Evolutionary conservation across 2,888 invertebrate genomes (phyloP).

Genomic region (Andrena praecox): DNA sequence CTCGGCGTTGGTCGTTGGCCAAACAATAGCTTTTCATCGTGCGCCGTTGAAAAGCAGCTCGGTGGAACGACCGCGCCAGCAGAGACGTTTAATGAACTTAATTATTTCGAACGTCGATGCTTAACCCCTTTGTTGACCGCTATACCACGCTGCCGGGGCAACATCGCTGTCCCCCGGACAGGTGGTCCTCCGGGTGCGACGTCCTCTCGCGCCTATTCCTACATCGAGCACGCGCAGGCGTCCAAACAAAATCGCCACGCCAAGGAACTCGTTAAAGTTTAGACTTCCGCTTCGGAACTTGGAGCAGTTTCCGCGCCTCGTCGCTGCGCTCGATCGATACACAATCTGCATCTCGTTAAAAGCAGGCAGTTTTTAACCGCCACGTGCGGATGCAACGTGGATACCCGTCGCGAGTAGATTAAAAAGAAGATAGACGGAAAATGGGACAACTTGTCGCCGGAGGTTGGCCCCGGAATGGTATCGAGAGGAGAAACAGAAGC

Average conservation of each 20-base stretch:
- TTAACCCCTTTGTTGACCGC: conserved; percentile 62
- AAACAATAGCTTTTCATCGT: conserved; percentile 65
- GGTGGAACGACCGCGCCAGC: conserved; percentile 58
- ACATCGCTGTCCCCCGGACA: conserved; percentile 42
- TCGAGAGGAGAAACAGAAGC: conserved; percentile 12
- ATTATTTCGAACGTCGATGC: conserved; percentile 65
- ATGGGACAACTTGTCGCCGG: conserved; percentile 6
- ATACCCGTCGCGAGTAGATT: not conserved
- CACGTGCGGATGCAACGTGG: not conserved
- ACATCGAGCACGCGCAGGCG: not conserved
- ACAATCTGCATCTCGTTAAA: not conserved
- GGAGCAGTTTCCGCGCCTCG: not conserved
- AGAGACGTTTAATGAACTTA: conserved; percentile 61
- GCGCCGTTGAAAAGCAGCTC: conserved; percentile 58
- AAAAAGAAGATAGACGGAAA: not conserved
- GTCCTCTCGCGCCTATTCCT: conserved; percentile 5
- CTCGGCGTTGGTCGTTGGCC: conserved; percentile 36
- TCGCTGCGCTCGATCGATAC: conserved; percentile 4
- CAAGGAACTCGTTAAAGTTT: not conserved
- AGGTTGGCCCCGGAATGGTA: not conserved
- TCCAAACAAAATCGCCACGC: not conserved
- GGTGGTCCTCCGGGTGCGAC: conserved; percentile 37
- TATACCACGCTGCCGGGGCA: conserved; percentile 44
- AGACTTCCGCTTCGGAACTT: not conserved
- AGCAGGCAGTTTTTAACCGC: not conserved